Evolutionary conservation across 2,888 invertebrate species (phyloP).

Genomic region (Dascillus cervinus): DNA sequence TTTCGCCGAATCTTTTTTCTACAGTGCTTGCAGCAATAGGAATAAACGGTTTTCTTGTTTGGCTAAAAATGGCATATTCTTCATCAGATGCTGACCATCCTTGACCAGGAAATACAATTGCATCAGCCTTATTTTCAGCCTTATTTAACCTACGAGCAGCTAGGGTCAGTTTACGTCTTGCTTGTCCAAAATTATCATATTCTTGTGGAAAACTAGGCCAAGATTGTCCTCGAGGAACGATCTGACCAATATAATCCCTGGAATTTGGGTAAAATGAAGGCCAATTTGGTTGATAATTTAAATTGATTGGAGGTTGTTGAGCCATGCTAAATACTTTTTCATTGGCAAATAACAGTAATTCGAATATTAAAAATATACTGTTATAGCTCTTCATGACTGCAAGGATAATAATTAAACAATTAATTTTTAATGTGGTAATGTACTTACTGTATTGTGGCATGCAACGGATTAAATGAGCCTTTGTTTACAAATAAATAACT

Average conservation of each 20-base stretch:
- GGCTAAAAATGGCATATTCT: conserved; percentile 1
- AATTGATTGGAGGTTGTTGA: not conserved
- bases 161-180: not conserved
- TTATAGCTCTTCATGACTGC: too few relatives aligned
- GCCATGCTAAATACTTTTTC: not conserved
- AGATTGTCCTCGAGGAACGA: conserved; percentile 11
- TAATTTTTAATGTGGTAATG: too few relatives aligned
- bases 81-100: conserved; percentile 2
- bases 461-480: too few relatives aligned
- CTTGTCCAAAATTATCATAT: not conserved
- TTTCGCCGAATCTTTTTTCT: conserved; percentile 10
- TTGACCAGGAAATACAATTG: conserved; percentile 1
- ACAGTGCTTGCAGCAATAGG: not conserved
- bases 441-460: too few relatives aligned
- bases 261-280: conserved; percentile 8
- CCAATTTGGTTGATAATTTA: conserved; percentile 5
- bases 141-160: too few relatives aligned
- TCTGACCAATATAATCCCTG: conserved; percentile 3
- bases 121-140: too few relatives aligned
- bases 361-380: too few relatives aligned
- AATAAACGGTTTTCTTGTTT: not conserved
- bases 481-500: too few relatives aligned
- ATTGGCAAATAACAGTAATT: too few relatives aligned
- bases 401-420: too few relatives aligned
- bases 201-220: conserved; percentile 9